Percentiles rank a stretch among this genome's conserved stretches.
Evolutionary conservation across 1,140 invertebrate genomes (phyloP).

Genomic region (Drosophila varians): DNA sequence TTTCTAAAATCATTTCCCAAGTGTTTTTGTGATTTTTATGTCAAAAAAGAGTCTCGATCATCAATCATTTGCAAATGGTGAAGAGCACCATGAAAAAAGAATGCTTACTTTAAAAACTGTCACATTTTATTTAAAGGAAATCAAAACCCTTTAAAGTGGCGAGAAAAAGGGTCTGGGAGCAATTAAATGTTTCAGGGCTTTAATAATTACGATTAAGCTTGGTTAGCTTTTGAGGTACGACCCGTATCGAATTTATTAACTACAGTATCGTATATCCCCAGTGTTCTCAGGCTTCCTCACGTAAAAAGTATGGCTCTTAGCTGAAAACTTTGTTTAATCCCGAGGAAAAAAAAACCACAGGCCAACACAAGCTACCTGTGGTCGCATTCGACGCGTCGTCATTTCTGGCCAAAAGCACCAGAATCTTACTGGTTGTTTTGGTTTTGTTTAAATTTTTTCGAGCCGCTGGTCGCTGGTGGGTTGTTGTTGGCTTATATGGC

Average conservation of each 20-base stretch:
- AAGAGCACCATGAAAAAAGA: background rate
- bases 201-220: background rate
- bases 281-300: background rate
- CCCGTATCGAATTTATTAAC: background rate
- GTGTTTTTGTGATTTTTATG: conserved; percentile 17
- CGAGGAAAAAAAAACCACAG: conserved; percentile 21
- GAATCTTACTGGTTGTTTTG: conserved; percentile 33
- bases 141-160: background rate
- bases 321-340: conserved; percentile 20
- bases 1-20: background rate
- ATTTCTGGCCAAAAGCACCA: conserved; percentile 40
- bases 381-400: conserved; percentile 49
- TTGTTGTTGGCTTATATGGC: conserved; percentile 42
- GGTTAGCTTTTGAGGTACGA: background rate
- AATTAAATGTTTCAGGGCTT: background rate
- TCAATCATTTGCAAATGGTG: background rate
- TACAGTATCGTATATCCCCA: conserved; percentile 11
- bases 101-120: background rate
- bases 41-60: conserved; percentile 1
- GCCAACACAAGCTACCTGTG: conserved; percentile 46
- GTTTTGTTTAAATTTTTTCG: conserved; percentile 18
- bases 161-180: background rate
- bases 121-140: background rate
- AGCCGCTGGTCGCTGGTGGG: conserved; percentile 33
- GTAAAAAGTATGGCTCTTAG: conserved; percentile 4